A percentile compares a stretch with the other conserved stretches of the same genome.
Evolutionary conservation across 2,888 invertebrate species (phyloP).

Genomic region (Microctonus hyperodae): DNA sequence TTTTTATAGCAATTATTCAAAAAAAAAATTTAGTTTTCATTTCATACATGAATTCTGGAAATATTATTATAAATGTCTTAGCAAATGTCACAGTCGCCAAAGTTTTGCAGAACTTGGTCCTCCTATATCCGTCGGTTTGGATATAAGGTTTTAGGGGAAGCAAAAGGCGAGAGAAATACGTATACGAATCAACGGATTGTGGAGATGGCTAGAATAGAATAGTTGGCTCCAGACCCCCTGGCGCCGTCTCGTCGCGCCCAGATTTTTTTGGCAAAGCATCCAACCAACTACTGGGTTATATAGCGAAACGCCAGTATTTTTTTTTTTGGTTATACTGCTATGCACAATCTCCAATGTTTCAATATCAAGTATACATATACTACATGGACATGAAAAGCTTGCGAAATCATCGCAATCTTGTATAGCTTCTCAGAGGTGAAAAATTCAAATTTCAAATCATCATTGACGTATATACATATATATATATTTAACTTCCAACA

Average conservation of each 20-base stretch:
- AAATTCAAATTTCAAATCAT: too few species aligned
- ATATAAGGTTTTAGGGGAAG: background rate
- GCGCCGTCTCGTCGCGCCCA: constrained; percentile 59
- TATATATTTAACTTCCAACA: background rate
- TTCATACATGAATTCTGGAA: too few species aligned
- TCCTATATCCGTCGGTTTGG: constrained; percentile 3
- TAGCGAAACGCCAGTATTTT: constrained; percentile 36
- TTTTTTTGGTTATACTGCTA: constrained; percentile 37
- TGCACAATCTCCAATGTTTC: constrained; percentile 41
- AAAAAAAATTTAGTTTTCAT: too few species aligned
- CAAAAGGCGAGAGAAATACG: background rate
- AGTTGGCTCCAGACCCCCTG: constrained; percentile 59
- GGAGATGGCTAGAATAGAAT: constrained; percentile 7
- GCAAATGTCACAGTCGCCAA: background rate
- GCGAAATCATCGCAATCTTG: too few species aligned
- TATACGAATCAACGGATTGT: background rate
- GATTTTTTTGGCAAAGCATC: constrained; percentile 59
- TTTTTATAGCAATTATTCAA: too few species aligned
- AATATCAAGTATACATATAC: too few species aligned
- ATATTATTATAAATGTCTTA: background rate
- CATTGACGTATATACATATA: background rate
- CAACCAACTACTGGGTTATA: constrained; percentile 45
- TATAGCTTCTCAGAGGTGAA: too few species aligned
- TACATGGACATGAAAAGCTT: background rate
- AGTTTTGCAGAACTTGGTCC: constrained; percentile 13